Conservation (phyloP, 2,113 vertebrate genomes). For the Cephalopholis sonnerati region DNA sequence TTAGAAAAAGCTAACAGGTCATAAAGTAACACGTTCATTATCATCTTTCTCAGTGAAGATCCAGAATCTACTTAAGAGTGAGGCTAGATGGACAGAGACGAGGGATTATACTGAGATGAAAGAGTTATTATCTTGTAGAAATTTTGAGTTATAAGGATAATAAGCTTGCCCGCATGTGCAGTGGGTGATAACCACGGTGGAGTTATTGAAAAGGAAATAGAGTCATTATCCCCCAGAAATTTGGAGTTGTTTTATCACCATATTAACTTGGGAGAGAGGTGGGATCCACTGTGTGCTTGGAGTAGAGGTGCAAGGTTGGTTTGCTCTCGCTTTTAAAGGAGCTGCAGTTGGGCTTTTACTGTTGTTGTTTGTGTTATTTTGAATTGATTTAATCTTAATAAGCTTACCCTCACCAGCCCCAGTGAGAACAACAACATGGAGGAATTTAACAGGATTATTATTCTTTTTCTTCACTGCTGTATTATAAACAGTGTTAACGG, state of each 20-base stretch:
- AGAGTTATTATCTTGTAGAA: slow-evolving; percentile 16
- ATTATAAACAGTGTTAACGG: neutral
- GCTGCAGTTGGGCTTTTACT: neutral
- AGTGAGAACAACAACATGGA: slow-evolving; percentile 8
- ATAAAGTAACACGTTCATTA: neutral
- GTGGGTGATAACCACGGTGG: slow-evolving; percentile 20
- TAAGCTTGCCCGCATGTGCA: neutral
- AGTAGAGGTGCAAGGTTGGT: neutral
- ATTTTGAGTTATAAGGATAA: slow-evolving; percentile 26
- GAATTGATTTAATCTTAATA: slow-evolving; percentile 14
- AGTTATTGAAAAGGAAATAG: slow-evolving; percentile 23
- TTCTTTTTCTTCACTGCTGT: neutral
- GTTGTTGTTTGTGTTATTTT: slow-evolving; percentile 27
- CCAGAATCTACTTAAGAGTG: slow-evolving; percentile 2
- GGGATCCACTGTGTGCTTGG: neutral
- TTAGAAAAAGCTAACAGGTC: neutral
- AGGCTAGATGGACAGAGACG: slow-evolving; percentile 19
- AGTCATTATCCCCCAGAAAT: neutral
- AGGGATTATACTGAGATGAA: slow-evolving; percentile 35
- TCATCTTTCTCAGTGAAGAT: neutral
- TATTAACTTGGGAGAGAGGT: neutral
- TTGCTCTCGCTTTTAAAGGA: neutral
- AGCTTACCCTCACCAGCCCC: neutral
- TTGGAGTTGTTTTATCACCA: slow-evolving; percentile 10
- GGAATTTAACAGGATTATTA: slow-evolving; percentile 15